These are phyloP conservation scores for Mythimna pallens DNA, from an alignment of 2,888 invertebrate species.

Conservation along the genomic window DNA sequence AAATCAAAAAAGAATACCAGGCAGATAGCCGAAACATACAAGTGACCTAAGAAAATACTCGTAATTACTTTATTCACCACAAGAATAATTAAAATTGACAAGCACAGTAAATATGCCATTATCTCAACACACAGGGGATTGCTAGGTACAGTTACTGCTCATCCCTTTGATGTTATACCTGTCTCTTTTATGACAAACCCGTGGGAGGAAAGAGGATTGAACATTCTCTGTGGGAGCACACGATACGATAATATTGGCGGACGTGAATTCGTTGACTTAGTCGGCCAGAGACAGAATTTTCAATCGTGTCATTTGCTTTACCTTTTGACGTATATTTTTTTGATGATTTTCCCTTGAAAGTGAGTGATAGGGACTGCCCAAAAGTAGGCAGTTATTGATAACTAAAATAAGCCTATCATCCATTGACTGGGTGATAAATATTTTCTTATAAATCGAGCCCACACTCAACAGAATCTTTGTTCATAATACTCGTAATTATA, in stretches of 20 bases:
- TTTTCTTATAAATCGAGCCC: neutral
- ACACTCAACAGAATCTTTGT: neutral
- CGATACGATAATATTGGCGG: constrained; percentile 12
- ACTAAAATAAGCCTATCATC: too few species aligned
- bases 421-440: neutral
- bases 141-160: neutral
- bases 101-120: neutral
- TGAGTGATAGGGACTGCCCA: neutral
- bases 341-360: neutral
- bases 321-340: neutral
- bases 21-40: too few species aligned
- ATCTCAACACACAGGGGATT: neutral
- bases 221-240: constrained; percentile 14
- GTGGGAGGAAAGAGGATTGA: neutral
- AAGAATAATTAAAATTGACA: neutral
- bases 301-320: constrained; percentile 1
- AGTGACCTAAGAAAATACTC: neutral
- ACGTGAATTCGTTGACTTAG: neutral
- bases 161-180: neutral
- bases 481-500: neutral
- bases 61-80: neutral
- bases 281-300: constrained; percentile 1
- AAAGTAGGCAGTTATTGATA: too few species aligned
- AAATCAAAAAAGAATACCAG: too few species aligned
- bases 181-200: neutral